Evolutionary conservation across 1,140 invertebrate genomes (phyloP).

Genomic region (Arctopsyche grandis): DNA sequence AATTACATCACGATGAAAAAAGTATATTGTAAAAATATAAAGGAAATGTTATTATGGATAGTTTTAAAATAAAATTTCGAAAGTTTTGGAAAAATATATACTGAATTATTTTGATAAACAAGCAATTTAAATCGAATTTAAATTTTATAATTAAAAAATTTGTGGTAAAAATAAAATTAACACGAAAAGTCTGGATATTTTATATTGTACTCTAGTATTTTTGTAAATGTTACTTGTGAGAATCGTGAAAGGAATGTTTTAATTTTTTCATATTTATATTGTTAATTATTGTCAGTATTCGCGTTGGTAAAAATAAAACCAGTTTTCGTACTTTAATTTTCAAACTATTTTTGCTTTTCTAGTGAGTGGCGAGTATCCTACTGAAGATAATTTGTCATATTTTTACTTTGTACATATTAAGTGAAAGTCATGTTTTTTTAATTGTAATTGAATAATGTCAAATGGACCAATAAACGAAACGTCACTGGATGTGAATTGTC

Average conservation of each 20-base stretch:
- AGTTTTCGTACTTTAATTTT: slow-evolving; percentile 13
- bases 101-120: slow-evolving; percentile 35
- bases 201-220: slow-evolving; percentile 20
- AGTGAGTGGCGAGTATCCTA: background rate
- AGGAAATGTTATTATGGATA: slow-evolving; percentile 28
- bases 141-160: slow-evolving; percentile 22
- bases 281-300: slow-evolving; percentile 2
- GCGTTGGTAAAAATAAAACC: slow-evolving; percentile 13
- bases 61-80: slow-evolving; percentile 2
- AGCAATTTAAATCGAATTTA: slow-evolving; percentile 23
- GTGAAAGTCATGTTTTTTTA: slow-evolving; percentile 17
- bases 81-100: background rate
- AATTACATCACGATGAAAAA: slow-evolving; percentile 11
- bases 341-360: background rate
- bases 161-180: background rate
- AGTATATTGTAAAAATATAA: slow-evolving; percentile 25
- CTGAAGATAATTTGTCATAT: background rate
- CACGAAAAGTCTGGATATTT: slow-evolving; percentile 19
- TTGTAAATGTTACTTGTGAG: background rate
- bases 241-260: slow-evolving; percentile 9
- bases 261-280: background rate
- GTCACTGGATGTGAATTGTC: slow-evolving; percentile 3
- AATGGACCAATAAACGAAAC: slow-evolving; percentile 17
- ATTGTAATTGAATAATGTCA: slow-evolving; percentile 14
- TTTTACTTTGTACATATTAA: slow-evolving; percentile 3